phyloP scores from a whole-genome alignment of 2,113 vertebrate species.

The Cathartes aura region DNA sequence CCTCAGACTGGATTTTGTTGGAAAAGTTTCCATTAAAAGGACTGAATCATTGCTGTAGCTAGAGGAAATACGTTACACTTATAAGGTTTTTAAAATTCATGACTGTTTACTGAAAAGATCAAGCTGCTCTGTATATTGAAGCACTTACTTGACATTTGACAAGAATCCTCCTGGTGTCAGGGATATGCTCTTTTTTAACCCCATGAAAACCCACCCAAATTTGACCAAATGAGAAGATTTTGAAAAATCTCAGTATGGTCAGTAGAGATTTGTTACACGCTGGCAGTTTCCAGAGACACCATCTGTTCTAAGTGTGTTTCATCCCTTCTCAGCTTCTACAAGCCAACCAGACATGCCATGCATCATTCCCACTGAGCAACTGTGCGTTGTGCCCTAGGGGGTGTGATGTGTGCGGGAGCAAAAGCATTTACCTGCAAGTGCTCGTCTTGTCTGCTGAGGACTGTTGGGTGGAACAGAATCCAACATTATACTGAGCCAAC shows the following conservation, averaged over 20 bases:
- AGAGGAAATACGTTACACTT: neutral
- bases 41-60: neutral
- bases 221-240: neutral
- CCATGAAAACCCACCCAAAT: neutral
- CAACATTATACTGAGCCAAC: neutral
- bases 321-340: neutral
- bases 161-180: neutral
- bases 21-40: neutral
- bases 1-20: neutral
- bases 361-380: neutral
- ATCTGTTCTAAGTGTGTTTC: constrained; percentile 33
- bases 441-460: neutral
- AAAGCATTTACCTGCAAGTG: neutral
- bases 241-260: neutral
- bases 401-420: neutral
- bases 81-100: neutral
- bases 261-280: neutral
- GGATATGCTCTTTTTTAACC: neutral
- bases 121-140: neutral
- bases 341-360: constrained; percentile 2
- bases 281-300: neutral
- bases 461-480: neutral
- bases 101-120: neutral
- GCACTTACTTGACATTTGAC: neutral
- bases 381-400: neutral